phyloP scores from a whole-genome alignment of 2,113 vertebrate genomes.

The Tonatia bakeri region DNA sequence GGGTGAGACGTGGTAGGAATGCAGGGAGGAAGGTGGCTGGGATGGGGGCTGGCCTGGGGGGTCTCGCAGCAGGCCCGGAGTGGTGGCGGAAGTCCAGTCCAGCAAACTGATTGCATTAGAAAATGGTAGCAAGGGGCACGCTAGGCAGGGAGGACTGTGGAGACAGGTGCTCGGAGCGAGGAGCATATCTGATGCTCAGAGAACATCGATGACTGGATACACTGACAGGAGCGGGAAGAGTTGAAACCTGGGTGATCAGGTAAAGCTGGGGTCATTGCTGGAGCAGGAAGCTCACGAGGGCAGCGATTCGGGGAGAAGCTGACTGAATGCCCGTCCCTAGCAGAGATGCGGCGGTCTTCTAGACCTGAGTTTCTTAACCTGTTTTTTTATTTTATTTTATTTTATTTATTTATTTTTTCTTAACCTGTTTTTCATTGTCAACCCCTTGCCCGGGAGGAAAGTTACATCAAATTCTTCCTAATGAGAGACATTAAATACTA shows the following conservation, averaged over 20 bases:
- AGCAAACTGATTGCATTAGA: neutral
- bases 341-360: neutral
- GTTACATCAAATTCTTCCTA: neutral
- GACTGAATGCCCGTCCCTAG: neutral
- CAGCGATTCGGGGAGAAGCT: neutral
- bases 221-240: neutral
- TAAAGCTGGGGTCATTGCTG: neutral
- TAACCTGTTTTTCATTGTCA: neutral
- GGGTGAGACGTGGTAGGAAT: neutral
- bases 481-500: neutral
- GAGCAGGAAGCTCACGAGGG: neutral
- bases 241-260: neutral
- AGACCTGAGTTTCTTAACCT: neutral
- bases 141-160: neutral
- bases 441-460: neutral
- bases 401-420: no score
- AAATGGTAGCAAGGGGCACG: neutral
- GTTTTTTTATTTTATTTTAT: no score
- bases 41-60: neutral
- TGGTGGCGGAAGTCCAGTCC: neutral
- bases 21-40: neutral
- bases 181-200: neutral
- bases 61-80: neutral
- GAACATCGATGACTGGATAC: no score
- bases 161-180: neutral